Evolutionary conservation across 2,888 invertebrate species (phyloP), one percentile per base, ranked within the genome.

Genomic region (Tridacna gigas): DNA sequence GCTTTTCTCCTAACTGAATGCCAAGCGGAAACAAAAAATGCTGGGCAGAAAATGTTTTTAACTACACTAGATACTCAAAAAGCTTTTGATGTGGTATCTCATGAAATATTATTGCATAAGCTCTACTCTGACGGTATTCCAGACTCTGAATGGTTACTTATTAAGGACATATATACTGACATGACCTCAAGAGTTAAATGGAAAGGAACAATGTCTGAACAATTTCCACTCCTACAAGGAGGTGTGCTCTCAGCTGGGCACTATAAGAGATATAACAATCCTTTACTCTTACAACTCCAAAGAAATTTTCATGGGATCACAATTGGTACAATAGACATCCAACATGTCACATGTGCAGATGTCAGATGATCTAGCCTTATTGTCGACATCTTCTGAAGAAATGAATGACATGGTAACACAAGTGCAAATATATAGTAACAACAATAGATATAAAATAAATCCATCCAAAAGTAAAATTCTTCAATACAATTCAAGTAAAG

Each of bases 41-140:
- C 37, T 37, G 37, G 37, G 37, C 37, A 37, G 37, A 37, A 37
- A 37, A 37, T 37, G 37, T 56, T 56, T n/a, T 56, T 73, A 45
- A 63, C 65, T 18, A 73, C n/a, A 11, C 73, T 79, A 11, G 79
- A 79, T 47, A 71, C 79, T 18, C 63, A 73, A 51, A 37, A 37
- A 37, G 37, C 37, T 37, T 37, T 37, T 37, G 37, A 37, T 37
- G 37, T 37, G 37, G 37, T 37, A 37, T 37, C 37, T 37, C 37
- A 37, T 37, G 37, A 37, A 37, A 37, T 37, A 37, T 37, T 37
- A 37, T 37, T 37, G 37, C 37, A 37, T 37, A 37, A 7, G 37
- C 37, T 37, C 37, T 37, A 37, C 37, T 37, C 37, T 37, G 37
- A 37, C 37, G 37, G 3, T 37, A 37, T 37, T 37, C 37, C 37